These are phyloP conservation scores for Conopomorpha cramerella DNA, from an alignment of 1,140 invertebrate genomes.

Conservation along the genomic window DNA sequence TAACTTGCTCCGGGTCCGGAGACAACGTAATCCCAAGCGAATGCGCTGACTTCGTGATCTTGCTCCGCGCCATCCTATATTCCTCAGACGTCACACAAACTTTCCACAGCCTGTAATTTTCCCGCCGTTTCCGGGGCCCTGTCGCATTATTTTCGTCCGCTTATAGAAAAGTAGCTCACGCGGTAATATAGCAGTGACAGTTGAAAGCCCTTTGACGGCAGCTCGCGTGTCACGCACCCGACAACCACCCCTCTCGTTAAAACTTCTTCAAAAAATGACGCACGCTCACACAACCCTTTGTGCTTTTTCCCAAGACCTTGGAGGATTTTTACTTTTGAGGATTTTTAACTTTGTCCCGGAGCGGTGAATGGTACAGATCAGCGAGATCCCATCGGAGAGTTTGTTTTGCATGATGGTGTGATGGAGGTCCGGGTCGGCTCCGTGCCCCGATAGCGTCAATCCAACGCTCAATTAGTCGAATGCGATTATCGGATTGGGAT, in stretches of 20 bases:
- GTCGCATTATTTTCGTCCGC: background rate
- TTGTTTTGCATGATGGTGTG: slow-evolving; percentile 5
- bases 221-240: slow-evolving; percentile 33
- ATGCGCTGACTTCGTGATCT: too few species aligned
- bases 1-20: too few species aligned
- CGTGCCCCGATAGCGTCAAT: slow-evolving; percentile 50
- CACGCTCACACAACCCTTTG: slow-evolving; percentile 36
- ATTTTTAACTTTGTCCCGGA: too few species aligned
- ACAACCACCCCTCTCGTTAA: slow-evolving; percentile 38
- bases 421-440: slow-evolving; percentile 9
- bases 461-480: slow-evolving; percentile 56
- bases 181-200: slow-evolving; percentile 24
- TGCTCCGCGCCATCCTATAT: background rate
- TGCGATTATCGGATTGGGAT: slow-evolving; percentile 54
- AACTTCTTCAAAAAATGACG: slow-evolving; percentile 46
- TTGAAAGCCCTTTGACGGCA: slow-evolving; percentile 30
- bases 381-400: slow-evolving; percentile 17
- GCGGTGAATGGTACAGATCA: too few species aligned
- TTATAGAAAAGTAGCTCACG: background rate
- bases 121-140: too few species aligned
- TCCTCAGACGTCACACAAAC: background rate
- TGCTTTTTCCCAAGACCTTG: slow-evolving; percentile 25
- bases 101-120: too few species aligned
- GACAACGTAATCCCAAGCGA: too few species aligned
- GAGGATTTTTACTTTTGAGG: slow-evolving; percentile 12